Base-by-base conservation (phyloP, 1,140 invertebrate species). In the Bombyx mori region DNA sequence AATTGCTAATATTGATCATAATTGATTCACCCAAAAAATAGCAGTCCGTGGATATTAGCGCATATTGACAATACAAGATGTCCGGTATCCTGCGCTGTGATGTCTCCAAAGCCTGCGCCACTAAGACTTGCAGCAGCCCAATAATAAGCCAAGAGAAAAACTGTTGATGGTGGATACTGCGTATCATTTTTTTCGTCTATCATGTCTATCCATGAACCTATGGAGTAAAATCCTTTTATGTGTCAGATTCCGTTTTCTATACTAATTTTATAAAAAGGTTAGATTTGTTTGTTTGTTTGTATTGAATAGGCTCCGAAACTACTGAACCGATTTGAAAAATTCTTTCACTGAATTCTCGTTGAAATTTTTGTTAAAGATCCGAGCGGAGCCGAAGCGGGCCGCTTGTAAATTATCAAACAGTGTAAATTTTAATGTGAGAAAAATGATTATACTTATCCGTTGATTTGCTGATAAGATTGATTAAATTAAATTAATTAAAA, bases 61-160 rank as follows among this genome's bases (percentile, higher is more conserved):
- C 76, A 80, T 65, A 85, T 83, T 50, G 78, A 77, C 43, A 88
- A 68, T 47, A 88, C 60, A 72, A 86, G 76, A 63, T 83, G 77
- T 59, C 65, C 66, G 56, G 76, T 77, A 53, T 82, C 73, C 66
- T 87, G 78, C 18, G 88, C 75, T 26, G 75, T 83, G 62, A 89
- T 76, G 68, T 89, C 88, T 56, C 88, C 86, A 63, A 89, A 87
- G 22, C 85, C 86, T 43, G 80, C 78, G 54, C 79, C 79, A 42
- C 77, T 85, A 56, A 89, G 82, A 59, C 78, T 86, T 7, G 77
- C 70, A 2, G 84, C 79, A n/a, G 77, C 66, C 82, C 84, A 89
- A 67, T 89, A 89, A 61, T 86, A 79, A 8, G 79, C 81, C 42
- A 82, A 56, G 35, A 86, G 66, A 57, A 84, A 87, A 10, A 84